Conservation (phyloP, 2,888 invertebrate genomes). For the Hesperia comma region DNA sequence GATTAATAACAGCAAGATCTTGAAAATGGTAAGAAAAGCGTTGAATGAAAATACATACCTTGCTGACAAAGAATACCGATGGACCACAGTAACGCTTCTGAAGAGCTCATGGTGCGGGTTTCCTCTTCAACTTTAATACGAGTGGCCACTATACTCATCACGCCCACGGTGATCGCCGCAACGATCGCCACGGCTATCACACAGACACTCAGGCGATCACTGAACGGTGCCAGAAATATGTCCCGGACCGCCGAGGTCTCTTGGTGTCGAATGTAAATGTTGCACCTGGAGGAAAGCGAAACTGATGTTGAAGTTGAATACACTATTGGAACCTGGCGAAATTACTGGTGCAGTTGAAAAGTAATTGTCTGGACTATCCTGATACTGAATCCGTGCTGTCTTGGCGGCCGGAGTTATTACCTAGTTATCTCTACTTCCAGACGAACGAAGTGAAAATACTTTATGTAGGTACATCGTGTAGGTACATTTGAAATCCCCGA, state of each 20-base stretch:
- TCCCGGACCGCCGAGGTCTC: conserved; percentile 85
- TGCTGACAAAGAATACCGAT: conserved; percentile 86
- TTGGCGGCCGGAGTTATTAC: too few relatives aligned
- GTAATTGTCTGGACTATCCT: too few relatives aligned
- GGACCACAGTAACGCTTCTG: conserved; percentile 85
- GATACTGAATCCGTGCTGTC: too few relatives aligned
- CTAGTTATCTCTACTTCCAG: too few relatives aligned
- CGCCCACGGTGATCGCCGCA: conserved; percentile 76
- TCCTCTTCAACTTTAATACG: conserved; percentile 51
- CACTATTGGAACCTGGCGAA: too few relatives aligned
- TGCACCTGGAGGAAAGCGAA: conserved; percentile 74
- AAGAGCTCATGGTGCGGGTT: conserved; percentile 64
- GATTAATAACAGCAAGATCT: too few relatives aligned
- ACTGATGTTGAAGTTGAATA: not conserved
- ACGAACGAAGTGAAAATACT: too few relatives aligned
- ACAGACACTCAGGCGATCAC: conserved; percentile 77
- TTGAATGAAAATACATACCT: conserved; percentile 63
- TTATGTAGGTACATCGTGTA: too few relatives aligned
- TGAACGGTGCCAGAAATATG: conserved; percentile 86
- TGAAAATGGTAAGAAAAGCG: too few relatives aligned
- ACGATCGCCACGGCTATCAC: conserved; percentile 79
- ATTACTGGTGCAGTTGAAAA: too few relatives aligned
- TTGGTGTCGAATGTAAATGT: conserved; percentile 86
- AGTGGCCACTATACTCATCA: conserved; percentile 77
- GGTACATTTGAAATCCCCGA: too few relatives aligned